A percentile compares a stretch with the other conserved stretches of the same genome.
phyloP scores from a whole-genome alignment of 2,113 vertebrate genomes.

The Aphyosemion australe region DNA sequence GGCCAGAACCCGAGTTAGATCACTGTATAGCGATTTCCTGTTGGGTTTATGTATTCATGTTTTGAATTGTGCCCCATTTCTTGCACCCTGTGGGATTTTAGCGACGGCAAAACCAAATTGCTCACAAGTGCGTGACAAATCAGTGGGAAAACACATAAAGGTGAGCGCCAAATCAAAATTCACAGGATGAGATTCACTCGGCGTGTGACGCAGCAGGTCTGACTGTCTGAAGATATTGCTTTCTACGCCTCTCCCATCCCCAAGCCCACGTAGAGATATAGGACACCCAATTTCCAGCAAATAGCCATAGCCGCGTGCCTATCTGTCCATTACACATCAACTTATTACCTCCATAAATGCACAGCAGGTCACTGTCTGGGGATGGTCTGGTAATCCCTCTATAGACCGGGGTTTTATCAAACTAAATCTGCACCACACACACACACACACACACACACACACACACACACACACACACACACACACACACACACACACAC shows the following conservation, averaged over 20 bases:
- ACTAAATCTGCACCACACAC: conserved; percentile 62
- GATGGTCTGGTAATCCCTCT: conserved; percentile 70
- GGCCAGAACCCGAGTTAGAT: conserved; percentile 1
- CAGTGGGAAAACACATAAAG: conserved; percentile 43
- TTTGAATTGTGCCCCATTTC: conserved; percentile 12
- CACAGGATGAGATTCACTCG: conserved; percentile 36
- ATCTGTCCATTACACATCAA: conserved; percentile 68
- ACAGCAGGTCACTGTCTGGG: conserved; percentile 73
- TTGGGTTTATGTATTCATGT: conserved; percentile 32
- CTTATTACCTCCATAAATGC: conserved; percentile 74
- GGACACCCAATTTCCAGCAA: conserved; percentile 47
- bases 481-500: too few relatives aligned
- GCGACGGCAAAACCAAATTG: conserved; percentile 19
- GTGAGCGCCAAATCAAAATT: conserved; percentile 48
- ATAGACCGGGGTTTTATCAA: conserved; percentile 71
- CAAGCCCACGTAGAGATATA: conserved; percentile 35
- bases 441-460: neutral
- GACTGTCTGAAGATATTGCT: conserved; percentile 48
- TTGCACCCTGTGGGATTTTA: conserved; percentile 14
- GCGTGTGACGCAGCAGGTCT: conserved; percentile 27
- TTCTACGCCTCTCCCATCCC: conserved; percentile 20
- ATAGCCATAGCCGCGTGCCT: conserved; percentile 54
- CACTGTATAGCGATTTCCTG: conserved; percentile 10
- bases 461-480: conserved; percentile 23
- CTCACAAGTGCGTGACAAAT: conserved; percentile 45